phyloP scores from a whole-genome alignment of 2,113 vertebrate genomes.

The Oryzias woworae region DNA sequence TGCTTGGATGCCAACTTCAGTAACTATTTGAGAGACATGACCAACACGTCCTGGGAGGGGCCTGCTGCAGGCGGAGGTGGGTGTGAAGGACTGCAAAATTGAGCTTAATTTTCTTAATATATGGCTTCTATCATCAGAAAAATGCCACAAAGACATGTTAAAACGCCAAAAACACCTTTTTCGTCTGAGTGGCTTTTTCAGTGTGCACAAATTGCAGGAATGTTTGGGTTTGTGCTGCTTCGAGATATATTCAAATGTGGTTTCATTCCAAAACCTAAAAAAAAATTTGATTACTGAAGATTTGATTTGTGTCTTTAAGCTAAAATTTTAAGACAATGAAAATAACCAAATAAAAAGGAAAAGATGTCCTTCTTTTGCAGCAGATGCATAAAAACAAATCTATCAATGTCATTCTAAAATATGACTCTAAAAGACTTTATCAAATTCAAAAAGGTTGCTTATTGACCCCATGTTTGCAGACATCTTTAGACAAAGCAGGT shows the following conservation, averaged over 20 bases:
- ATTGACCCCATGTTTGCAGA: too few species aligned
- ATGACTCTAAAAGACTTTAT: too few species aligned
- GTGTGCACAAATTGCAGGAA: too few species aligned
- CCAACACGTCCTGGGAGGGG: constrained; percentile 64
- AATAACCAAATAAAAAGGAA: background rate
- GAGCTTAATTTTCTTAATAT: too few species aligned
- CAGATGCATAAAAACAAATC: background rate
- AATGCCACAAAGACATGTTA: too few species aligned
- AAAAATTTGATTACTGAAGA: background rate
- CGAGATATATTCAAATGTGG: constrained; percentile 7
- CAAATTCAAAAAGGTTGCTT: too few species aligned
- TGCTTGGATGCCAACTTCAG: constrained; percentile 65
- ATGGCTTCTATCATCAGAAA: too few species aligned
- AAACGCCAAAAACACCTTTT: too few species aligned
- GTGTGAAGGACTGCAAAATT: constrained; percentile 8
- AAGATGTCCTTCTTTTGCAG: background rate
- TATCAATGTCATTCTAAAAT: too few species aligned
- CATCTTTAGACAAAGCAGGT: too few species aligned
- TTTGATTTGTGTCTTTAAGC: background rate
- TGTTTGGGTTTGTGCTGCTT: background rate
- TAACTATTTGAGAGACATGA: constrained; percentile 66
- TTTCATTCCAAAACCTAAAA: constrained; percentile 7
- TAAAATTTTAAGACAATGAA: background rate
- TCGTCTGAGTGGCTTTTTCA: too few species aligned
- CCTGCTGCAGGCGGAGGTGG: constrained; percentile 65